Evolutionary conservation across 2,888 invertebrate genomes (phyloP), one percentile per base, ranked within the genome.

Genomic region (Sesia apiformis): DNA sequence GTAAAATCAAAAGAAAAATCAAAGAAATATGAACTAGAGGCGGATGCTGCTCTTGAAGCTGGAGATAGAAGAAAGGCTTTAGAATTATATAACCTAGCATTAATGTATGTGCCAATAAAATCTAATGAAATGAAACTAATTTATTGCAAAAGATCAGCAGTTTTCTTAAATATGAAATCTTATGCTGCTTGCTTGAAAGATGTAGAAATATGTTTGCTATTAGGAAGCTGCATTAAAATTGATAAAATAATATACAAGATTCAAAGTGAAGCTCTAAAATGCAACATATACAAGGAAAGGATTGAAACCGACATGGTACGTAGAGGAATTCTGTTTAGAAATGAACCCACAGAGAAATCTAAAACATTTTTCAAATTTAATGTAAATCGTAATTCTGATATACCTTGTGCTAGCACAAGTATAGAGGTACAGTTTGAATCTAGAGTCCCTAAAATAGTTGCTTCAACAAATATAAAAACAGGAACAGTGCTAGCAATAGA

Each of bases 401-500:
- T 59, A 52, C 51, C 59, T 5, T 57, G 57, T 42, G 8, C 57
- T 23, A 56, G 54, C 39, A 52, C 51, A 4, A 52, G 55, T 43
- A 54, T 55, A 5, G 51, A 55, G 7, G 54, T 59, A 6, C 6
- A 46, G 3, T 3, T 38, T 4, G 53, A 59, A 8, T n/a, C 40
- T 5, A 23, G 8, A 3, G 8, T 49, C 5, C 51, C 23, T 3
- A 56, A 41, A 49, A 52, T 42, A 3, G 49, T 56, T 53, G 59
- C 59, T 23, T 42, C 46, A 8, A 59, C 51, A 51, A 55, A 57
- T 49, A 54, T 59, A 7, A 38, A 43, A 40, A 41, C 55, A 38
- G 57, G 55, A 4, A 43, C 55, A 5, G 6, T 59, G 3, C 40
- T 57, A 7, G 59, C 55, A 4, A 41, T 59, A 51, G 59, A 59